These are phyloP conservation scores for Mythimna albipuncta DNA, from an alignment of 2,888 invertebrate genomes.

Conservation along the genomic window DNA sequence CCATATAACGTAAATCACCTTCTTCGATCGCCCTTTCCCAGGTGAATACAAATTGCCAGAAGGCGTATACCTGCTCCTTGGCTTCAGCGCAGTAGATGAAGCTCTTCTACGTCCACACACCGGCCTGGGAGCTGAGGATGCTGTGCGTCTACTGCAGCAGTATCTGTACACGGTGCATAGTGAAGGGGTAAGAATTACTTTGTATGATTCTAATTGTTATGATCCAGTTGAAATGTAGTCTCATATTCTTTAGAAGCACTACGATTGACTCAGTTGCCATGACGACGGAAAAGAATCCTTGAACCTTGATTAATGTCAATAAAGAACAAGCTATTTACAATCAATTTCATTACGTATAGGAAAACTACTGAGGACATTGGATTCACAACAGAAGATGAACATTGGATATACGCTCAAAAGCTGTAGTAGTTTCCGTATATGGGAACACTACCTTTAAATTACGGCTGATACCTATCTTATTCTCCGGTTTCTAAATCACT, in stretches of 20 bases:
- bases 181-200: slow-evolving; percentile 87
- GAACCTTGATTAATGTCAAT: too few species aligned
- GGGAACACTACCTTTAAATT: too few species aligned
- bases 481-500: too few species aligned
- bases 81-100: slow-evolving; percentile 97
- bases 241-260: neutral
- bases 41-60: slow-evolving; percentile 95
- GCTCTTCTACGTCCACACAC: slow-evolving; percentile 95
- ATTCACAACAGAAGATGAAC: too few species aligned
- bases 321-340: too few species aligned
- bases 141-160: slow-evolving; percentile 95
- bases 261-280: neutral
- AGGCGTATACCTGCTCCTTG: slow-evolving; percentile 96
- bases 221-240: too few species aligned
- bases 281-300: too few species aligned
- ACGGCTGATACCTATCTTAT: too few species aligned
- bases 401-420: too few species aligned
- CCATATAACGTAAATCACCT: too few species aligned
- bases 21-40: slow-evolving; percentile 71
- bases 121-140: slow-evolving; percentile 95
- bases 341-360: neutral
- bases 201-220: neutral
- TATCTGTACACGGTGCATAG: slow-evolving; percentile 94
- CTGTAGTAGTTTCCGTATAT: too few species aligned
- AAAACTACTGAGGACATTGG: neutral